These are phyloP conservation scores for Xanthorhoe designata DNA, from an alignment of 2,888 invertebrate species.

Conservation along the genomic window DNA sequence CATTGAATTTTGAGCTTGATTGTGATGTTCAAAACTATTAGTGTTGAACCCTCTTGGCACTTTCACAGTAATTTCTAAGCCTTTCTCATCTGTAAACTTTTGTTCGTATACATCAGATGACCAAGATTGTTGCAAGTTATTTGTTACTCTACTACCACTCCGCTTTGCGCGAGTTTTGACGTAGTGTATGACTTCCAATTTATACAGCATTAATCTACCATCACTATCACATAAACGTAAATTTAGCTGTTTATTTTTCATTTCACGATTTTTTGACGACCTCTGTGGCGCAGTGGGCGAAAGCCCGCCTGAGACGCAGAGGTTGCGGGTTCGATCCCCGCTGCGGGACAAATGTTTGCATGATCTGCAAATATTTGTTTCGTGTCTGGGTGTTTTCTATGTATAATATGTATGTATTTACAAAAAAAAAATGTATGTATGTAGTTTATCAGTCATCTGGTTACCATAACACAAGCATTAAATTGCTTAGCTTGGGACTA, in stretches of 20 bases:
- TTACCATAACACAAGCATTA: too few relatives aligned
- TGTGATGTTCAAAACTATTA: neutral
- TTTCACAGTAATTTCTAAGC: constrained; percentile 11
- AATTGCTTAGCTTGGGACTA: too few relatives aligned
- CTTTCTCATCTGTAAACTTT: constrained; percentile 11
- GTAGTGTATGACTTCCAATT: constrained; percentile 5
- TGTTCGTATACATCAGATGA: constrained; percentile 9
- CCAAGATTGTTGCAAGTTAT: constrained; percentile 11
- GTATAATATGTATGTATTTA: too few relatives aligned
- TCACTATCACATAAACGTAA: constrained; percentile 3
- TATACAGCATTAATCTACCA: constrained; percentile 5
- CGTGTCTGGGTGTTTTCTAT: too few relatives aligned
- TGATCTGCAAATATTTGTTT: too few relatives aligned
- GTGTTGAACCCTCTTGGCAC: constrained; percentile 7
- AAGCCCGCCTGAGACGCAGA: too few relatives aligned
- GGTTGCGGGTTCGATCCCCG: too few relatives aligned
- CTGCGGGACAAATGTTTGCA: too few relatives aligned
- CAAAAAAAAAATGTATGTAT: too few relatives aligned
- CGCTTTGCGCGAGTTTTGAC: neutral
- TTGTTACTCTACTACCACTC: constrained; percentile 5
- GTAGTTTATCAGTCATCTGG: too few relatives aligned
- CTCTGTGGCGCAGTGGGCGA: too few relatives aligned
- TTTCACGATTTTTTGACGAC: too few relatives aligned
- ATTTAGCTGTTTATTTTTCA: constrained; percentile 10
- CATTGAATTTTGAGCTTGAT: neutral